Base-by-base conservation (phyloP, 2,888 invertebrate genomes). In the Xylophagus ater region DNA sequence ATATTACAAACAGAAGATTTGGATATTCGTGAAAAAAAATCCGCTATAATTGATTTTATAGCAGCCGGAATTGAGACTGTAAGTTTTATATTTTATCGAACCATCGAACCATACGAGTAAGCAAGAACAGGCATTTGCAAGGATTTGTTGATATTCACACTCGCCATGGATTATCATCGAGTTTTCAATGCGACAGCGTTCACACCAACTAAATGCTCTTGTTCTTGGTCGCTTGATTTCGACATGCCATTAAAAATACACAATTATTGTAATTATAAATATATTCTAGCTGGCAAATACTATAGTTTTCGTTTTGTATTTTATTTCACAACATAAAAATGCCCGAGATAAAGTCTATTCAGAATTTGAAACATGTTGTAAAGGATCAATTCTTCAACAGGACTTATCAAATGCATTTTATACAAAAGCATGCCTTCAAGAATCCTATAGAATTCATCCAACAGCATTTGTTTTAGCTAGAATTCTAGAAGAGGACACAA, bases 11-110 rank as follows among this genome's bases (percentile, higher is more conserved):
- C 82, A 31, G 74, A 76, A 19, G 73, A 73, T 43, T 65, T 87
- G 30, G 86, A 87, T 53, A 74, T 78, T 53, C 68, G 79, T 34
- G 88, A 89, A 55, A 86, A 87, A 61, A 84, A 82, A 54, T 82
- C 85, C 1, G 84, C 83, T 1, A 77, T 87, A 37, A 81, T 88
- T 30, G 88, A 89, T 63, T 86, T 88, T 53, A 80, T 88, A 51
- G 81, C 85, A 6, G 86, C 87, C 23, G 87, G 87, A 32, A 87
- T 88, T 55, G 84, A 86, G 60, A 87, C 88, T 56, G 80, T 87
- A 44, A 47, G 51, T 34, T 31, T 31, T 14, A n/a, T n/a, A n/a
- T n/a, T n/a, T n/a, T n/a, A n/a, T n/a, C n/a, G n/a, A n/a, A n/a
- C n/a, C n/a, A n/a, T n/a, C n/a, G n/a, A n/a, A n/a, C n/a, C n/a